These are phyloP conservation scores for Enteromius fasciolatus DNA, from an alignment of 2,797 vertebrate species.

Conservation along the genomic window DNA sequence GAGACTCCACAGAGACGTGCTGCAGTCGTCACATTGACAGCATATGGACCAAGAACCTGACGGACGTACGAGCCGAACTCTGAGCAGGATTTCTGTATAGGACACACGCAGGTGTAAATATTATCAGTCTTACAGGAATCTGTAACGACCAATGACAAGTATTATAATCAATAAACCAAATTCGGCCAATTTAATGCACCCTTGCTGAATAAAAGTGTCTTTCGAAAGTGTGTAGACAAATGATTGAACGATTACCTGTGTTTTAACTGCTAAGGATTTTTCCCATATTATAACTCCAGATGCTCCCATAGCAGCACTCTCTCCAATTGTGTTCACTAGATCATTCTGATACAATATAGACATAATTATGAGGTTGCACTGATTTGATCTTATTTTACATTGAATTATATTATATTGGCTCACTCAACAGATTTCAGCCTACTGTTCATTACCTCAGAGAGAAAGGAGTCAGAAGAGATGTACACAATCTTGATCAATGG, in stretches of 20 bases:
- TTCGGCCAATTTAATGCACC: background rate
- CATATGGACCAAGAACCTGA: constrained; percentile 79
- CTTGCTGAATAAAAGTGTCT: background rate
- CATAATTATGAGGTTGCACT: background rate
- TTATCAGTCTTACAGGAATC: background rate
- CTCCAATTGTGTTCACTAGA: constrained; percentile 81
- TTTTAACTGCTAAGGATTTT: constrained; percentile 63
- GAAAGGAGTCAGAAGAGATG: constrained; percentile 73
- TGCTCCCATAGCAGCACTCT: constrained; percentile 84
- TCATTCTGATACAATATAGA: constrained; percentile 71
- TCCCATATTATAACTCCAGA: constrained; percentile 82
- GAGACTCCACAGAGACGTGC: constrained; percentile 77
- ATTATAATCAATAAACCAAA: background rate
- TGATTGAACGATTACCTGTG: constrained; percentile 56
- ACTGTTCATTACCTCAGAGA: constrained; percentile 73
- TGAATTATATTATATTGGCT: background rate
- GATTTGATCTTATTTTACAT: background rate
- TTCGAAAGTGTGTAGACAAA: background rate
- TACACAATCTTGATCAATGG: constrained; percentile 79
- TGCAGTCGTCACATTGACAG: constrained; percentile 79
- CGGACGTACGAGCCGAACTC: constrained; percentile 76
- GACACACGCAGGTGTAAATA: constrained; percentile 14
- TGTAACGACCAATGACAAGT: background rate
- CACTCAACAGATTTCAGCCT: background rate
- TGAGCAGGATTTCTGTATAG: constrained; percentile 77